These are phyloP conservation scores for Chrysodeixis includens DNA, from an alignment of 2,888 invertebrate species.

Conservation along the genomic window DNA sequence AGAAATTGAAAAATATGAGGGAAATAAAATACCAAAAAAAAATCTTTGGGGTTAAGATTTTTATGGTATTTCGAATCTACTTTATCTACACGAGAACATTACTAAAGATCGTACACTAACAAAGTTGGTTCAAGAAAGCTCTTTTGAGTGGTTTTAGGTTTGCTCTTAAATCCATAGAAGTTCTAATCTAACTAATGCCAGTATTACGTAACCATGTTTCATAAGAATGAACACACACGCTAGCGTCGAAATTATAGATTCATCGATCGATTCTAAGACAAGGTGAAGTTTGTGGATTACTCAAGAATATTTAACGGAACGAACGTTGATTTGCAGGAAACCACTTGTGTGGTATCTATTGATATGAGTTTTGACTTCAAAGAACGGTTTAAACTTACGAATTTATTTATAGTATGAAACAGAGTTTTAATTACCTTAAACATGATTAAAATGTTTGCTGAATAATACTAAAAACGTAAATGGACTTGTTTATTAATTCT, in stretches of 20 bases:
- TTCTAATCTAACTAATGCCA: neutral
- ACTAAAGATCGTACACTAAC: neutral
- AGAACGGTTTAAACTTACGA: too few species aligned
- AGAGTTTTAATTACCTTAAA: too few species aligned
- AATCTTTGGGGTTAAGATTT: too few species aligned
- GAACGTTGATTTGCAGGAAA: neutral
- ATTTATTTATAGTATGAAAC: too few species aligned
- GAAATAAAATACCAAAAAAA: too few species aligned
- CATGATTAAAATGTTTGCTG: too few species aligned
- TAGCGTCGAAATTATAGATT: neutral
- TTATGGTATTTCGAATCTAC: too few species aligned
- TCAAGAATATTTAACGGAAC: neutral
- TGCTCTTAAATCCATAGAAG: neutral
- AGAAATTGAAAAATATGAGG: too few species aligned
- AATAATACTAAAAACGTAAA: too few species aligned
- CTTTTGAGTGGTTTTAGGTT: neutral
- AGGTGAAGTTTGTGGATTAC: neutral
- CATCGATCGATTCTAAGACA: neutral
- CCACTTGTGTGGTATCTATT: neutral
- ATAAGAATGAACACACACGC: neutral
- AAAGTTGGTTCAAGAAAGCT: neutral
- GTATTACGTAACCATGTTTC: conserved; percentile 3
- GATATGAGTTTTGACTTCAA: neutral
- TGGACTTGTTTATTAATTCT: too few species aligned
- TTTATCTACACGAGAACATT: too few species aligned